Evolutionary conservation across 2,888 invertebrate genomes (phyloP), one percentile per base, ranked within the genome.

Genomic region (Heliothis peltigera): DNA sequence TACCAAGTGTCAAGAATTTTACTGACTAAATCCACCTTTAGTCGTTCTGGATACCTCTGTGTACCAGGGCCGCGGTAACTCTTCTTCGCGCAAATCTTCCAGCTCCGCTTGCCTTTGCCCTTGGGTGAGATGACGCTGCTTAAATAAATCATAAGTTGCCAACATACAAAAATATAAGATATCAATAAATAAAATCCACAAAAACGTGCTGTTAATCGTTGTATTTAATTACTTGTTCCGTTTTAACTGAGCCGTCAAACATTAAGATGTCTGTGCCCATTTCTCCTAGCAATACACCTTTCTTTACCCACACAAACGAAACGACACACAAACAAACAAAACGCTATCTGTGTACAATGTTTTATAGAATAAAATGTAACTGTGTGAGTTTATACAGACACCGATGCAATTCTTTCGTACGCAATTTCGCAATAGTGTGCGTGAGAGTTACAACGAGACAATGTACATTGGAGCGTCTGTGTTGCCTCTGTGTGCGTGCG

Each of bases 281-380:
- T 95, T 95, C 93, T 88, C 92, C 89, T 85, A 91, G 87, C 85
- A 86, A 90, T 90, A 89, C 94, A 92, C 94, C 94, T 95, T 95
- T 94, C 95, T 94, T 94, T 92, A 94, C 93, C 12, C 92, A 91
- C 92, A 93, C 93, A 82, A 21, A 25, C 53, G 74, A 56, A 63
- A 22, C 22, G 43, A 56, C 62, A 53, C 49, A 71, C 25, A 49
- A 18, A 70, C 51, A 61, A 7, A 46, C 51, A 49, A 42, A 39
- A 19, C 22, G 47, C 28, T 56, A 8, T 39, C 49, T 46, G 61
- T 56, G 48, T 43, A 43, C 49, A 8, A 47, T 54, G 53, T 53
- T 66, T 55, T 59, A 66, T 68, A 64, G 32, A 49, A n/a, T 42
- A 48, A 17, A 18, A n/a, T 32, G 10, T 6, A 2, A 21, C 53